Evolutionary conservation across 2,797 vertebrate genomes (phyloP).

Genomic region (Darevskia mixta): DNA sequence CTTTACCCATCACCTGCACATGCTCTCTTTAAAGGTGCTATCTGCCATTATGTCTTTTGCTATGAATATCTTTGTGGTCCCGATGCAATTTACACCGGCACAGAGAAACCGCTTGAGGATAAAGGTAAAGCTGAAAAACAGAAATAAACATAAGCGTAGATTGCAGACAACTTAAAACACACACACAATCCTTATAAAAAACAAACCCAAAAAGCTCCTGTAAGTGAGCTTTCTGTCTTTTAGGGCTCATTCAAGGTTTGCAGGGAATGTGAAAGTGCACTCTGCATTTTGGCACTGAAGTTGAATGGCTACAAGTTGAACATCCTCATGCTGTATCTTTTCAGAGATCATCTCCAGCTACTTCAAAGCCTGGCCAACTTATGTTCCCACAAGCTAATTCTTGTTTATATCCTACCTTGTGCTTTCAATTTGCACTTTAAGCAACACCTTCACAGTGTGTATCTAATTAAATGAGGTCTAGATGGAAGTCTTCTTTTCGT

Average conservation of each 20-base stretch:
- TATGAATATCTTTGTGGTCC: background rate
- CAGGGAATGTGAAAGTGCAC: background rate
- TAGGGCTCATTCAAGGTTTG: background rate
- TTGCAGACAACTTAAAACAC: background rate
- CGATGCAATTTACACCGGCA: background rate
- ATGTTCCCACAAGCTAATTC: background rate
- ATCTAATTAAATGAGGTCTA: background rate
- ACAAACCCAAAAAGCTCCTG: accelerated
- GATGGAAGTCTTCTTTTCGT: background rate
- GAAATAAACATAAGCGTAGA: constrained; percentile 11
- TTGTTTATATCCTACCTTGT: accelerated
- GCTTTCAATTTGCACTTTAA: constrained; percentile 4
- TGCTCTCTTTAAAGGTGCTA: background rate
- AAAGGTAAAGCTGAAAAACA: background rate
- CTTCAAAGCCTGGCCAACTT: background rate
- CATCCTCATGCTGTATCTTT: background rate
- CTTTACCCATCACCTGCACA: background rate
- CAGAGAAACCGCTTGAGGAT: accelerated
- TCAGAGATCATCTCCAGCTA: background rate
- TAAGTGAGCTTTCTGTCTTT: background rate
- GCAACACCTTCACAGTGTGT: background rate
- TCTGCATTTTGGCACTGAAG: background rate
- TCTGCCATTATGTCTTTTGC: background rate
- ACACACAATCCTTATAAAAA: too few species aligned
- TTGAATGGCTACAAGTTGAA: background rate